Percentiles rank a stretch among this genome's conserved stretches.
Evolutionary conservation across 92 coral and sea anemone genomes (phyloP).

Genomic region (Anthopleura xanthogrammica): DNA sequence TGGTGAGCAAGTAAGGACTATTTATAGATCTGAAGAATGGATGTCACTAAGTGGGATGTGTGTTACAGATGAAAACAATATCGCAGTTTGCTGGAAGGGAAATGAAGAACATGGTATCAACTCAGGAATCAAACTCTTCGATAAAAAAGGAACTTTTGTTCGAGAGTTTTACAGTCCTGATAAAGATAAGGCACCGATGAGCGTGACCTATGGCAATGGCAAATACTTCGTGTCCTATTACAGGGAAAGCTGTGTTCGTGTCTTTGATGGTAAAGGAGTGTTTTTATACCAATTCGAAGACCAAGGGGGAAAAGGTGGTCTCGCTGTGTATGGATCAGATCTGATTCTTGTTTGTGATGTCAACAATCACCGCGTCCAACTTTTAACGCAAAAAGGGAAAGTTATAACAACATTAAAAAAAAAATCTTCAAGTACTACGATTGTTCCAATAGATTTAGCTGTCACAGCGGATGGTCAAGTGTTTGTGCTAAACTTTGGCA

Average conservation of each 20-base stretch:
- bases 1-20: background rate
- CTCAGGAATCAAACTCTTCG: slow-evolving; percentile 14
- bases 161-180: slow-evolving; percentile 1
- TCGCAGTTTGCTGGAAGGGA: background rate
- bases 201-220: background rate
- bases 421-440: too few relatives aligned
- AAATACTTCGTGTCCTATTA: slow-evolving; percentile 1
- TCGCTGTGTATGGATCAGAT: slow-evolving; percentile 36
- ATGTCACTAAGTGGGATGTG: background rate
- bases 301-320: background rate
- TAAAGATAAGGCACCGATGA: background rate
- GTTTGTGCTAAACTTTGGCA: background rate
- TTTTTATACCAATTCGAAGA: slow-evolving; percentile 1
- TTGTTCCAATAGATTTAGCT: background rate
- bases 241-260: background rate
- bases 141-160: background rate
- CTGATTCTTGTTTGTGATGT: slow-evolving; percentile 23
- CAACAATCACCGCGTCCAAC: background rate
- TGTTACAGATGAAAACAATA: slow-evolving; percentile 10
- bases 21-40: background rate
- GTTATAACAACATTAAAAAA: too few relatives aligned
- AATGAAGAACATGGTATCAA: background rate
- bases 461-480: slow-evolving; percentile 13
- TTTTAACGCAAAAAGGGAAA: too few relatives aligned
- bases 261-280: slow-evolving; percentile 1